Percentiles rank a stretch among this genome's conserved stretches.
Conservation (phyloP, 2,113 vertebrate genomes). For the Tragelaphus imberbis region DNA sequence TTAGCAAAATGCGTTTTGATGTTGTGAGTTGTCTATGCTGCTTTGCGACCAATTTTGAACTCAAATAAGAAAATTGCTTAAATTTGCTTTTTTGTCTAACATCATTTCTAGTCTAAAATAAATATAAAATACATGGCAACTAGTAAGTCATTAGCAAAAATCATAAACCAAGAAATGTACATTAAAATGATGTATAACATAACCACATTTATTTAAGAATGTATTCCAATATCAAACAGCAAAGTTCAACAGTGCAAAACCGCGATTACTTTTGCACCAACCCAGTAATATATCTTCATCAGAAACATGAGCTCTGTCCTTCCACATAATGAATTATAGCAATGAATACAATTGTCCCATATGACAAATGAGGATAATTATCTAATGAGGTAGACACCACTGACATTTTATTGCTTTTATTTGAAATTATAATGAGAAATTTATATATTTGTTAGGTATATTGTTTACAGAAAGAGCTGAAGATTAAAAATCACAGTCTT, state of each 20-base stretch:
- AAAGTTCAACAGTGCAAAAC: background rate
- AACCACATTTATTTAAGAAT: background rate
- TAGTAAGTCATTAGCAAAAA: background rate
- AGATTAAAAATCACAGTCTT: constrained; percentile 79
- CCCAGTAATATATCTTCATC: background rate
- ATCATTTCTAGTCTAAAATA: background rate
- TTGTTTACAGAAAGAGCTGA: constrained; percentile 89
- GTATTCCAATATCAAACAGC: background rate
- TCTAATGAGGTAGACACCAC: background rate
- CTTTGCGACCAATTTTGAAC: background rate
- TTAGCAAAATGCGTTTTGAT: background rate
- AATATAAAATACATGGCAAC: background rate
- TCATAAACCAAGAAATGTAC: background rate
- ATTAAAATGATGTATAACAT: background rate
- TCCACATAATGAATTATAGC: background rate
- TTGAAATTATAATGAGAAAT: constrained; percentile 57
- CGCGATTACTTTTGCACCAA: background rate
- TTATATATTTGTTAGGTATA: constrained; percentile 80
- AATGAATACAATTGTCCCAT: background rate
- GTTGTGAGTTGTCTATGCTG: background rate
- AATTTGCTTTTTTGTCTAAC: background rate
- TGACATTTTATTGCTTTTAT: constrained; percentile 33
- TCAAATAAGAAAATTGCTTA: background rate
- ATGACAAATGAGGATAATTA: background rate
- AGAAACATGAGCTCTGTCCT: background rate